Percentiles rank a stretch among this genome's conserved stretches.
Evolutionary conservation across 2,113 vertebrate genomes (phyloP).

Genomic region (Callipepla squamata): DNA sequence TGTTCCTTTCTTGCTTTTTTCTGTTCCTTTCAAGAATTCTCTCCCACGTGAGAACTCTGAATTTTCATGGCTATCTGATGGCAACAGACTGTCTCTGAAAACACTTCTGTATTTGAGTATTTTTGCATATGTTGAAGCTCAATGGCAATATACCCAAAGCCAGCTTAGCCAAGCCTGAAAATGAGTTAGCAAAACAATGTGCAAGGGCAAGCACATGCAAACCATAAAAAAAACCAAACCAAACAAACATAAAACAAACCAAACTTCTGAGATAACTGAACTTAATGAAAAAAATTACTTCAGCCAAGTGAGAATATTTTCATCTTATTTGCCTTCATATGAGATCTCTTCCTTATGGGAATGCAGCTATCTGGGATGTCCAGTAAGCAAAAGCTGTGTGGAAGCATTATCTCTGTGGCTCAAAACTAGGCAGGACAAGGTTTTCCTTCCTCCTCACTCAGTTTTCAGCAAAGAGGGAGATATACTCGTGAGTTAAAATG

Average conservation of each 20-base stretch:
- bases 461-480: neutral
- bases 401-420: neutral
- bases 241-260: neutral
- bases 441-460: neutral
- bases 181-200: neutral
- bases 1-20: neutral
- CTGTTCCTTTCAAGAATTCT: neutral
- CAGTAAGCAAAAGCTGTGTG: neutral
- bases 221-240: neutral
- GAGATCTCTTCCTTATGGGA: neutral
- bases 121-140: neutral
- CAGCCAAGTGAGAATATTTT: neutral
- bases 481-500: neutral
- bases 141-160: neutral
- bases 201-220: neutral
- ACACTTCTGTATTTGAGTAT: neutral
- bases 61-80: neutral
- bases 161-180: neutral
- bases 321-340: neutral
- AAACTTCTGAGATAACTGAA: neutral
- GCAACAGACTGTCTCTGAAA: neutral
- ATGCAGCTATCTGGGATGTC: neutral
- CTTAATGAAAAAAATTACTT: neutral
- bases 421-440: neutral
- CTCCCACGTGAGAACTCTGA: neutral